Evolutionary conservation across 1,140 invertebrate species (phyloP).

Genomic region (Bombus waltoni): DNA sequence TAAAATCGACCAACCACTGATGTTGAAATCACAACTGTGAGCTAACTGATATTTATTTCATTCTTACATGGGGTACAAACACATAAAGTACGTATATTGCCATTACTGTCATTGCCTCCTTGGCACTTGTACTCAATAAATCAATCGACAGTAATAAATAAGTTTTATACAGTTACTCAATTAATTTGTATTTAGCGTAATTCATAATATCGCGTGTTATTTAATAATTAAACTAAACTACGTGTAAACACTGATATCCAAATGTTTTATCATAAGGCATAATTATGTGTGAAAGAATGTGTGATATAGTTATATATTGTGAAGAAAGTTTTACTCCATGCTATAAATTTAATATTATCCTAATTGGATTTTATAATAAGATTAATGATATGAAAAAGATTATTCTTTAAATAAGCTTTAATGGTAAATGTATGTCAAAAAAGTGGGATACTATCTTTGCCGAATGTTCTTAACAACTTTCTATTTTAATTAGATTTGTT

Average conservation of each 20-base stretch:
- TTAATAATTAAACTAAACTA: conserved; percentile 20
- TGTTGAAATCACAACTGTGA: conserved; percentile 40
- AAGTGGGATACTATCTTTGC: conserved; percentile 18
- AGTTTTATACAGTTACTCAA: conserved; percentile 18
- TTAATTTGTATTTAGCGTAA: conserved; percentile 28
- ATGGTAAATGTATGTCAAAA: neutral
- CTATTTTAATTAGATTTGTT: conserved; percentile 13
- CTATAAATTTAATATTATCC: conserved; percentile 15
- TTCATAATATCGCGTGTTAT: conserved; percentile 13
- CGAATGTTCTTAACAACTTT: conserved; percentile 7
- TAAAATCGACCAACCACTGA: conserved; percentile 17
- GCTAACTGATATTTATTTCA: conserved; percentile 45
- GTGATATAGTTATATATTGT: conserved; percentile 9
- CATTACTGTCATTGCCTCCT: conserved; percentile 41
- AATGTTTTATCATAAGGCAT: conserved; percentile 15
- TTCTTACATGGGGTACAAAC: conserved; percentile 35
- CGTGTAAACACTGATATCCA: neutral
- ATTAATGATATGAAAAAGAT: neutral
- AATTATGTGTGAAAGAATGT: conserved; percentile 21
- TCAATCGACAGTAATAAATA: conserved; percentile 36
- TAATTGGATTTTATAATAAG: conserved; percentile 10
- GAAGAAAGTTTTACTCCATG: conserved; percentile 36
- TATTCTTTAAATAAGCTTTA: neutral
- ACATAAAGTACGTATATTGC: conserved; percentile 51
- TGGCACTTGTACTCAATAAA: conserved; percentile 12